Conservation (phyloP, 2,888 invertebrate species). For the Gymnoscelis rufifasciata region DNA sequence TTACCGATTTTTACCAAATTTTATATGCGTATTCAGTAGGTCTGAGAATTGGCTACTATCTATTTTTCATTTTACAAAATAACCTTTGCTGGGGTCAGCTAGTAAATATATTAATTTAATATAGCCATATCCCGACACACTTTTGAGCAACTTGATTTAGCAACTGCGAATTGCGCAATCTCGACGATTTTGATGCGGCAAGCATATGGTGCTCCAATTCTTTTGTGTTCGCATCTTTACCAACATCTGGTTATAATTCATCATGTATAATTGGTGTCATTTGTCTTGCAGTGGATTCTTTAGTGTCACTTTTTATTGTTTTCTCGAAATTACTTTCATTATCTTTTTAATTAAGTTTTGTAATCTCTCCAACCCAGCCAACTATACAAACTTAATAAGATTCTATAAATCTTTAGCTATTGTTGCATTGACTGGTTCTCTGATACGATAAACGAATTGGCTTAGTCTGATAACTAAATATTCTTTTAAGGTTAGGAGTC, state of each 20-base stretch:
- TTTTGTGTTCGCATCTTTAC: constrained; percentile 12
- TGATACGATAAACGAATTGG: no score
- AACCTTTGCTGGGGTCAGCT: no score
- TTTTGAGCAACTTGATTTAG: constrained; percentile 2
- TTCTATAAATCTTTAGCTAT: no score
- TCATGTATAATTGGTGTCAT: constrained; percentile 10
- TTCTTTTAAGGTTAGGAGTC: neutral
- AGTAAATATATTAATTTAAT: no score
- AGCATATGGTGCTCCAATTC: constrained; percentile 13
- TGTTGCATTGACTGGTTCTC: no score
- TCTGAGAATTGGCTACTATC: no score
- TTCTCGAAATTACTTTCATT: neutral
- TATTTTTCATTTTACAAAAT: no score
- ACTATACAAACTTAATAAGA: no score
- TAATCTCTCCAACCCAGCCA: no score
- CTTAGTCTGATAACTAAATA: no score
- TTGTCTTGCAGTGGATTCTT: constrained; percentile 11
- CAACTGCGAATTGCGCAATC: constrained; percentile 1
- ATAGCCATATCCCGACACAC: constrained; percentile 36
- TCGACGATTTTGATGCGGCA: constrained; percentile 11
- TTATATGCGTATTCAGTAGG: no score
- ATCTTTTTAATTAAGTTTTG: neutral
- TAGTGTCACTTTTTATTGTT: neutral
- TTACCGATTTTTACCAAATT: no score
- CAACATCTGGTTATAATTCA: constrained; percentile 16